Percentiles rank a stretch among this genome's conserved stretches.
Conservation (phyloP, 2,113 vertebrate species). For the Pseudorasbora parva region DNA sequence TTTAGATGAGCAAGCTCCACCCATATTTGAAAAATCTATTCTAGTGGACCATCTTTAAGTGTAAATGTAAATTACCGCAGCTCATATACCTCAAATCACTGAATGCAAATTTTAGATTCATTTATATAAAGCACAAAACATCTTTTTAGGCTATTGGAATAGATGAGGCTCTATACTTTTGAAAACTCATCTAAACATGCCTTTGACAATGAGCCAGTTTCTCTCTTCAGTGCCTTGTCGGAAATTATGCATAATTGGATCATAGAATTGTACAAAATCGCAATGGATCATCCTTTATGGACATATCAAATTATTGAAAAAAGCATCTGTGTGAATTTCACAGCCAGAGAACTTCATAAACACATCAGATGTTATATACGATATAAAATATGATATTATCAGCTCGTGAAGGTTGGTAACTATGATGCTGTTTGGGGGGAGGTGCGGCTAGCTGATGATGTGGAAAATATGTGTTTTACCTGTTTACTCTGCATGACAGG, state of each 20-base stretch:
- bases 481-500: background rate
- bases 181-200: background rate
- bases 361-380: slow-evolving; percentile 1
- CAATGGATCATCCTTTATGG: slow-evolving; percentile 29
- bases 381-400: background rate
- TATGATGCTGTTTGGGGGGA: background rate
- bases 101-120: background rate
- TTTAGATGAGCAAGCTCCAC: background rate
- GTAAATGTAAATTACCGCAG: background rate
- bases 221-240: background rate
- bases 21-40: background rate
- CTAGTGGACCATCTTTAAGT: background rate
- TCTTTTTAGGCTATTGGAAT: background rate
- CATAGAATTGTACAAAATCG: background rate
- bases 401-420: background rate
- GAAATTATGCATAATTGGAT: slow-evolving; percentile 31
- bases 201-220: slow-evolving; percentile 12
- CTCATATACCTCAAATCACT: background rate
- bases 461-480: too few species aligned
- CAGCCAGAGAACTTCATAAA: background rate
- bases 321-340: background rate
- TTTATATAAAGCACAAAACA: background rate
- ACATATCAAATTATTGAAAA: slow-evolving; percentile 20
- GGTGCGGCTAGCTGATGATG: background rate
- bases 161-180: background rate